phyloP scores from a whole-genome alignment of 1,140 invertebrate species.

The Lordiphosa collinella region DNA sequence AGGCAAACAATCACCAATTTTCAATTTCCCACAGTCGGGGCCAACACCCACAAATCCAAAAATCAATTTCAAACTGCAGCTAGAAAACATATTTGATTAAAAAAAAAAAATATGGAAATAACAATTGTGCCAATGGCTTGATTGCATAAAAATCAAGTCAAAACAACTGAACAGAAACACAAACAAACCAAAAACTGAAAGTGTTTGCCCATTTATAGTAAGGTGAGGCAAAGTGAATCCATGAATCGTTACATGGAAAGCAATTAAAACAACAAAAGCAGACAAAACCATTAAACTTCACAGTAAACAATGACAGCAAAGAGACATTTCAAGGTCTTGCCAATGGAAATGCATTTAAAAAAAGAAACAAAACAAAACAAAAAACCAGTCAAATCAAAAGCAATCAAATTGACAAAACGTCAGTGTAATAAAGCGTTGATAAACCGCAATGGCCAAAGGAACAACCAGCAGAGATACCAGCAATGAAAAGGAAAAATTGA shows the following conservation, averaged over 20 bases:
- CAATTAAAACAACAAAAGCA: conserved; percentile 7
- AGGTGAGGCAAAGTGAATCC: conserved; percentile 10
- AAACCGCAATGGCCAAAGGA: conserved; percentile 50
- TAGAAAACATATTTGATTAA: conserved; percentile 7
- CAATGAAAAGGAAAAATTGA: conserved; percentile 58
- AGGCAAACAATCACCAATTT: no score
- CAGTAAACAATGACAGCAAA: conserved; percentile 16
- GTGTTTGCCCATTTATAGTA: conserved; percentile 8
- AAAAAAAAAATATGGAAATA: conserved; percentile 1
- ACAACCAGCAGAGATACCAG: conserved; percentile 14
- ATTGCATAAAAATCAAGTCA: conserved; percentile 9
- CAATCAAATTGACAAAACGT: conserved; percentile 79
- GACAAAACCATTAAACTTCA: conserved; percentile 1
- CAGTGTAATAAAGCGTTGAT: conserved; percentile 78
- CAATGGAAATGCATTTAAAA: conserved; percentile 33
- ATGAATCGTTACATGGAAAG: conserved; percentile 11
- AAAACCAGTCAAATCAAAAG: conserved; percentile 61
- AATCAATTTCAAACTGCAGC: no score
- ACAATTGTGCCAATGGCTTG: conserved; percentile 6
- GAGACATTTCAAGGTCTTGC: conserved; percentile 64
- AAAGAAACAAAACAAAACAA: conserved; percentile 1
- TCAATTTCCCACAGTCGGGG: no score
- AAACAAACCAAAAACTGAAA: conserved; percentile 5
- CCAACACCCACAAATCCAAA: no score
- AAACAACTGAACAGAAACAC: conserved; percentile 2